phyloP scores from a whole-genome alignment of 2,113 vertebrate genomes.

The Heptranchias perlo region DNA sequence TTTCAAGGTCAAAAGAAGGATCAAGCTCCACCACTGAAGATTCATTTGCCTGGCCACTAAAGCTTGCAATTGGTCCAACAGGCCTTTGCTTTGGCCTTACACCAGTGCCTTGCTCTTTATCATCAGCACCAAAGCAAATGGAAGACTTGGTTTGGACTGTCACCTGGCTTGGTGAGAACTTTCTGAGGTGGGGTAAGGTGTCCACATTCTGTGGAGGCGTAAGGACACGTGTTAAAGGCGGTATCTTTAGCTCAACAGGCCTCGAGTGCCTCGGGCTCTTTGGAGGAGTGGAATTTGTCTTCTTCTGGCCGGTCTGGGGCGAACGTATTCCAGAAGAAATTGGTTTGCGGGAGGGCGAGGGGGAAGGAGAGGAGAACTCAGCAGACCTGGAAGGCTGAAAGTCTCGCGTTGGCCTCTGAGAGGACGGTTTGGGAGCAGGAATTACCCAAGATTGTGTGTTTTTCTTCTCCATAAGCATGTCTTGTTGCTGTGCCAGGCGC shows the following conservation, averaged over 20 bases:
- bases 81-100: conserved; percentile 46
- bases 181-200: conserved; percentile 73
- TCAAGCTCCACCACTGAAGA: conserved; percentile 56
- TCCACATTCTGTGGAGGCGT: conserved; percentile 73
- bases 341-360: conserved; percentile 44
- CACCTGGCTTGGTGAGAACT: conserved; percentile 70
- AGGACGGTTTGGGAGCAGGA: conserved; percentile 34
- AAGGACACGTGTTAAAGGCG: conserved; percentile 66
- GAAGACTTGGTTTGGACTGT: conserved; percentile 76
- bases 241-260: conserved; percentile 60
- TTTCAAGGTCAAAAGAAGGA: conserved; percentile 59
- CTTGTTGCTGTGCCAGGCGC: conserved; percentile 77
- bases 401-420: conserved; percentile 41
- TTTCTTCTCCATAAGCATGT: conserved; percentile 65
- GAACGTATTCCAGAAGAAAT: conserved; percentile 52
- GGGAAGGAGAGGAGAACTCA: conserved; percentile 53
- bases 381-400: conserved; percentile 41
- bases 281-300: conserved; percentile 58
- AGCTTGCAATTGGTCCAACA: conserved; percentile 41
- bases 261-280: conserved; percentile 73
- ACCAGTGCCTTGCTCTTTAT: neutral
- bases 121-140: conserved; percentile 62
- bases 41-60: conserved; percentile 45
- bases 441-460: conserved; percentile 69
- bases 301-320: conserved; percentile 55